phyloP scores from a whole-genome alignment of 2,113 vertebrate genomes.

The Lipotes vexillifer region DNA sequence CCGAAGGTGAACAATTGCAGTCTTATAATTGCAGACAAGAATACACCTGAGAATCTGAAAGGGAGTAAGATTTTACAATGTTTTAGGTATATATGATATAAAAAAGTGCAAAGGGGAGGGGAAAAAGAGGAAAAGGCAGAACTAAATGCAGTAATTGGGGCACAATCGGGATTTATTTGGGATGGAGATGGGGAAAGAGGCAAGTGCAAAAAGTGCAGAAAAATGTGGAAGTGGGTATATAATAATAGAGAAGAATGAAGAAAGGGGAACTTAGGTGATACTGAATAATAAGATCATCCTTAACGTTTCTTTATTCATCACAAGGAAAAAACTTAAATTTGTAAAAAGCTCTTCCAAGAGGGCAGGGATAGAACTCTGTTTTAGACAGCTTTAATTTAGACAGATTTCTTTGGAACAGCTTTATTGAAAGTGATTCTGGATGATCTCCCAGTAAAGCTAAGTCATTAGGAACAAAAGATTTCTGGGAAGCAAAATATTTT shows the following conservation, averaged over 20 bases:
- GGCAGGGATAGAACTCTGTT: not conserved
- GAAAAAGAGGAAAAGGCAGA: not conserved
- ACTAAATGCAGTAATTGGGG: not conserved
- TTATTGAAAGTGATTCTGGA: not conserved
- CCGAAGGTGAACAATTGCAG: not conserved
- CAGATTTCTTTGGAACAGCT: not conserved
- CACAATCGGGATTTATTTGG: not conserved
- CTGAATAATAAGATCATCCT: not conserved
- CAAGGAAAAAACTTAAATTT: not conserved
- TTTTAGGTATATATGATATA: not conserved
- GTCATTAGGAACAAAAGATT: constrained; percentile 9
- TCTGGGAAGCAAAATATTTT: constrained; percentile 27
- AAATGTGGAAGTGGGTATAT: not conserved
- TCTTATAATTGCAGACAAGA: not conserved
- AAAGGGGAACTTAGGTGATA: not conserved
- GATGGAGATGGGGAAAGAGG: not conserved
- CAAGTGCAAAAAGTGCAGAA: not conserved
- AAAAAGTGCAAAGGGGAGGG: not conserved
- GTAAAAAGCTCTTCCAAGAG: not conserved
- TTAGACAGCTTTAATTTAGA: constrained; percentile 1
- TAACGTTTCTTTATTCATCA: not conserved
- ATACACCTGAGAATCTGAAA: not conserved
- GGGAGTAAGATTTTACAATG: not conserved
- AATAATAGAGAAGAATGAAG: not conserved
- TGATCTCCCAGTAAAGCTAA: constrained; percentile 9